Evolutionary conservation across 2,113 vertebrate genomes (phyloP).

Genomic region (Lagopus leucura): DNA sequence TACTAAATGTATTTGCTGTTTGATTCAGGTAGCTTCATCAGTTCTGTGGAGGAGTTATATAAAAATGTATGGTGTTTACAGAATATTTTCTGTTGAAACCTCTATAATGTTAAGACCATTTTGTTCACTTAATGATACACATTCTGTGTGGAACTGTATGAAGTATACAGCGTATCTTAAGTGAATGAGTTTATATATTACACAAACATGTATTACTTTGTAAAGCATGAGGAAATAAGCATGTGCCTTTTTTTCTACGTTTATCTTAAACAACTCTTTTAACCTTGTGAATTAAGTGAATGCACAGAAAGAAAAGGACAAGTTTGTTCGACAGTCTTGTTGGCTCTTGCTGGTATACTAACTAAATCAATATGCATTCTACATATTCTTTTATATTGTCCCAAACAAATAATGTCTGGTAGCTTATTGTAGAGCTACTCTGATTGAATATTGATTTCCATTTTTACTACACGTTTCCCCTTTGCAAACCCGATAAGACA

Average conservation of each 20-base stretch:
- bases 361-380: background rate
- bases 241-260: background rate
- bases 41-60: background rate
- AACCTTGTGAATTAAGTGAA: background rate
- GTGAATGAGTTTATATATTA: background rate
- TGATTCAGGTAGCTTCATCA: background rate
- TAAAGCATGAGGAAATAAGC: background rate
- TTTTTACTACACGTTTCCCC: background rate
- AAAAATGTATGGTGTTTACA: background rate
- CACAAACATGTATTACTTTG: background rate
- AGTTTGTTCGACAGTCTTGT: background rate
- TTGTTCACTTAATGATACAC: background rate
- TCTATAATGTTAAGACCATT: background rate
- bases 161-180: background rate
- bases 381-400: background rate
- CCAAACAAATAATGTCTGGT: background rate
- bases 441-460: background rate
- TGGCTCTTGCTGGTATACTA: background rate
- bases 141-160: background rate
- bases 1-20: background rate
- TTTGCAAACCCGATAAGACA: background rate
- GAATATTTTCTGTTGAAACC: background rate
- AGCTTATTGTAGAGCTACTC: background rate
- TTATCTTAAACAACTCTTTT: background rate
- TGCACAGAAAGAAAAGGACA: accelerated